Conservation (phyloP, 2,113 vertebrate genomes). For the Mesitornis unicolor region DNA sequence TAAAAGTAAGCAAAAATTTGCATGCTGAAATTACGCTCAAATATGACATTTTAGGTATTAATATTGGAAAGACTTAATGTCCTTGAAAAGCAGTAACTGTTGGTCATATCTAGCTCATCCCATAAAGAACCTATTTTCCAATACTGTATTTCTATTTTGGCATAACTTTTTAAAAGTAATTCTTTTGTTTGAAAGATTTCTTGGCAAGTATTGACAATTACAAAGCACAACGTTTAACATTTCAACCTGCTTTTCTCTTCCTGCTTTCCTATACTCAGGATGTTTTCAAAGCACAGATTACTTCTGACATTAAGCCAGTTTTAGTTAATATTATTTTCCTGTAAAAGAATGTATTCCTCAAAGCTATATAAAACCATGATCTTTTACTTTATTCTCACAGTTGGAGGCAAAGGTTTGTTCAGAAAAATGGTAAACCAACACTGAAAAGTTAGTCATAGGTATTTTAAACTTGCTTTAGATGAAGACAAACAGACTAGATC, state of each 20-base stretch:
- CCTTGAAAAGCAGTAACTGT: not conserved
- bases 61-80: not conserved
- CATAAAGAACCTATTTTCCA: not conserved
- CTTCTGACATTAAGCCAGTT: not conserved
- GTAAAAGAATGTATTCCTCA: not conserved
- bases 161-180: not conserved
- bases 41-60: not conserved
- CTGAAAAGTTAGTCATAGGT: not conserved
- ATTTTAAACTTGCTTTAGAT: not conserved
- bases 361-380: not conserved
- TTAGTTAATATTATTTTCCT: not conserved
- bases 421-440: not conserved
- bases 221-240: not conserved
- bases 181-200: not conserved
- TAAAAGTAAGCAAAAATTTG: not conserved
- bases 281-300: not conserved
- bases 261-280: not conserved
- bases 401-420: not conserved
- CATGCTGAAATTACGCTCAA: not conserved
- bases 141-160: not conserved
- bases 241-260: not conserved
- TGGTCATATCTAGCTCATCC: not conserved
- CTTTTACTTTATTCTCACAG: not conserved
- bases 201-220: not conserved
- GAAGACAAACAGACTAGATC: not conserved